phyloP scores from a whole-genome alignment of 2,888 invertebrate genomes.

The Eucriotettix oculatus region DNA sequence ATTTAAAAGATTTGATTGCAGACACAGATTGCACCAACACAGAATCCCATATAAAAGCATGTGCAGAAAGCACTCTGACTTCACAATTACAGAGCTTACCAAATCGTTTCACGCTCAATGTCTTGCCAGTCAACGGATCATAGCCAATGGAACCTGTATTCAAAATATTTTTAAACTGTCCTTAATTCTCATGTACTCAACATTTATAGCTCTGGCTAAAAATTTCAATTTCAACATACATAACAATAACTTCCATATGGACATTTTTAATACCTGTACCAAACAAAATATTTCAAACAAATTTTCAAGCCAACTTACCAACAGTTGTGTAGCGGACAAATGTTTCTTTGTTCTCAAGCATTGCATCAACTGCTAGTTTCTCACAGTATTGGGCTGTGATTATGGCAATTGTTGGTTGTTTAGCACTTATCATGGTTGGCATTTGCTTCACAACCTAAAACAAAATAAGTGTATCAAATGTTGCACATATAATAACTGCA shows the following conservation, averaged over 20 bases:
- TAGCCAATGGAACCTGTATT: neutral
- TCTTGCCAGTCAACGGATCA: neutral
- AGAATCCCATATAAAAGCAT: neutral
- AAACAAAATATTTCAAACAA: no score
- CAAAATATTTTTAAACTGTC: no score
- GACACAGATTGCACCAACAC: slow-evolving; percentile 4
- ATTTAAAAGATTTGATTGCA: neutral
- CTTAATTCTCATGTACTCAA: no score
- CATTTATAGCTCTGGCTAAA: neutral
- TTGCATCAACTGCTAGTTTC: slow-evolving; percentile 92
- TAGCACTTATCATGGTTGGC: slow-evolving; percentile 74
- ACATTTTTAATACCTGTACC: slow-evolving; percentile 4
- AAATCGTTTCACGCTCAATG: neutral
- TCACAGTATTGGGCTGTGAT: slow-evolving; percentile 95
- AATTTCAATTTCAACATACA: neutral
- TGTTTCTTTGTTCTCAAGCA: slow-evolving; percentile 94
- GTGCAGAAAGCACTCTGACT: neutral
- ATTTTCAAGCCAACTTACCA: slow-evolving; percentile 43
- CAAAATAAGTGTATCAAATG: neutral
- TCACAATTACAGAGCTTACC: neutral
- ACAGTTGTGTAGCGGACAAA: slow-evolving; percentile 92
- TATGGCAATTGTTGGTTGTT: slow-evolving; percentile 94
- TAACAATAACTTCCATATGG: neutral
- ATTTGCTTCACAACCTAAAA: slow-evolving; percentile 78
- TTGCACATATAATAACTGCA: no score